Conservation (phyloP, 2,888 invertebrate species). For the Eremobia ochroleuca region DNA sequence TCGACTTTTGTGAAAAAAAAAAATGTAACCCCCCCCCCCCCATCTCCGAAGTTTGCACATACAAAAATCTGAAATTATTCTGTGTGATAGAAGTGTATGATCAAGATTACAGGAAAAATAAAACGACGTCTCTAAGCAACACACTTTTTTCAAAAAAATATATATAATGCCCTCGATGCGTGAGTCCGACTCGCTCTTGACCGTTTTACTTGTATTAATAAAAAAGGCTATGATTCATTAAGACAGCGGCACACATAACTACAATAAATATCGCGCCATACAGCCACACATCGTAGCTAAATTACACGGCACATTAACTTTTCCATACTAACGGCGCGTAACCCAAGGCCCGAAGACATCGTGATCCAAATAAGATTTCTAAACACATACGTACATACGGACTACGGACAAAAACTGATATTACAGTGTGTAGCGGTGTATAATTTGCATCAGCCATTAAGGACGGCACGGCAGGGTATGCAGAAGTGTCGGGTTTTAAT, state of each 20-base stretch:
- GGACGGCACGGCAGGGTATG: conserved; percentile 40
- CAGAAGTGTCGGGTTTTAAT: background rate
- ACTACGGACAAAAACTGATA: conserved; percentile 60
- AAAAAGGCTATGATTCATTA: no score
- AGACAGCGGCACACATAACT: background rate
- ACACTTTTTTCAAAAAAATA: no score
- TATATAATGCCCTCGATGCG: no score
- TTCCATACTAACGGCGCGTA: conserved; percentile 47
- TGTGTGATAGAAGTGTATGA: no score
- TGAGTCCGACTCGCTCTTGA: no score
- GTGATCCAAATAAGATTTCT: conserved; percentile 66
- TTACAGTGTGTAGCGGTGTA: conserved; percentile 59
- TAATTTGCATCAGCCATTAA: conserved; percentile 66
- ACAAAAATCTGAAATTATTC: no score
- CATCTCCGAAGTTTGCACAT: no score
- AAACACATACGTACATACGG: conserved; percentile 37
- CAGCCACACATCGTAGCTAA: conserved; percentile 13
- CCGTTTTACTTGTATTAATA: no score
- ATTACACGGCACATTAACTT: conserved; percentile 52
- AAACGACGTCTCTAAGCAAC: no score
- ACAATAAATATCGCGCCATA: background rate
- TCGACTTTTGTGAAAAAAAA: no score
- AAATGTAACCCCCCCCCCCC: no score
- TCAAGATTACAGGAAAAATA: no score
- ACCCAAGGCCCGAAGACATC: conserved; percentile 46